phyloP scores from a whole-genome alignment of 2,888 invertebrate genomes.

The Sinotaia quadrata region DNA sequence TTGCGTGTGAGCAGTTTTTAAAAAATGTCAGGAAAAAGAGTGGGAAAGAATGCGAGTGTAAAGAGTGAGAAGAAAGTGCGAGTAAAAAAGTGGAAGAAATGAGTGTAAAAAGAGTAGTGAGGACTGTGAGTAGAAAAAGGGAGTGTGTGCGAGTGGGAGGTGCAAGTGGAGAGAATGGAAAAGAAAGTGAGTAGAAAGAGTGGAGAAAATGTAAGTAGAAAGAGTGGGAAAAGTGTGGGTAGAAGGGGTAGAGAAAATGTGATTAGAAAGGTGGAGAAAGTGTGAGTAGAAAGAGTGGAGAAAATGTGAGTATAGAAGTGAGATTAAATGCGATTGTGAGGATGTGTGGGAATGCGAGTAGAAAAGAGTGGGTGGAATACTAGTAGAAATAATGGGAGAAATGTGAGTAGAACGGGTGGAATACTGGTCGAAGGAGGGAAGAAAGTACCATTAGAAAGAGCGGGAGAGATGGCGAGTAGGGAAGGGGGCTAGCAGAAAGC shows the following conservation, averaged over 20 bases:
- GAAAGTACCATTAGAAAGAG: no score
- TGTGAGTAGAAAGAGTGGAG: no score
- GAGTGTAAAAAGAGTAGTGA: no score
- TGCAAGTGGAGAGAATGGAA: not conserved
- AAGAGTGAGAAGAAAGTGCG: not conserved
- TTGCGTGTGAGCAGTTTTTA: no score
- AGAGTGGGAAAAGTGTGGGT: not conserved
- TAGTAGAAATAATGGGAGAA: no score
- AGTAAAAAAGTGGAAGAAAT: not conserved
- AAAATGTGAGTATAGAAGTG: no score
- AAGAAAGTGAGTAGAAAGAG: not conserved
- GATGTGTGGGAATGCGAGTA: not conserved
- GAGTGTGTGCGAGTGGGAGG: slow-evolving; percentile 1
- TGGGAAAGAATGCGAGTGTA: slow-evolving; percentile 1
- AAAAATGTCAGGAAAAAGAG: no score
- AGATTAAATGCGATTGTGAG: not conserved
- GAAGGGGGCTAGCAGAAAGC: no score
- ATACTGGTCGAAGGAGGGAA: no score
- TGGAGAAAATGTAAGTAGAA: not conserved
- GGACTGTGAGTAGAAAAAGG: not conserved
- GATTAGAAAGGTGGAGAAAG: no score
- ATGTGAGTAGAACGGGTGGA: no score
- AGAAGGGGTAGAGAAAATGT: not conserved
- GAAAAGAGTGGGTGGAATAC: not conserved
- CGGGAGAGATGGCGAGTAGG: no score